phyloP scores from a whole-genome alignment of 2,113 vertebrate species.

The Coturnix japonica region DNA sequence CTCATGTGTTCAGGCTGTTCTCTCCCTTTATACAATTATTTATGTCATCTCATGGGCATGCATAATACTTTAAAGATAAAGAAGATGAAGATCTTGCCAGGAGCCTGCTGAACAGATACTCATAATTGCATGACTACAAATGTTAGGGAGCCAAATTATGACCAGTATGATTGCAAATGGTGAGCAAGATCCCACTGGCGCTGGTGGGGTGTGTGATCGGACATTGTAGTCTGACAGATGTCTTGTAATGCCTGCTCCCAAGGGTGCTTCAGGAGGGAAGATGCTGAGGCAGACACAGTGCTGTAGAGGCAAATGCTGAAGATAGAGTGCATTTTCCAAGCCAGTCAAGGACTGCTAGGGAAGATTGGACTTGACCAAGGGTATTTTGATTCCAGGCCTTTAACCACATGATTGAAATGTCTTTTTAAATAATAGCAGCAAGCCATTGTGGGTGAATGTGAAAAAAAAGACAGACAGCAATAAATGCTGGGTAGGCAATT shows the following conservation, averaged over 20 bases:
- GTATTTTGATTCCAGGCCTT: conserved; percentile 26
- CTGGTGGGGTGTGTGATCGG: not conserved
- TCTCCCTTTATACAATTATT: not conserved
- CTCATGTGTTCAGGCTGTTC: not conserved
- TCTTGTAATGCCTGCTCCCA: not conserved
- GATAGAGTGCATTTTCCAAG: not conserved
- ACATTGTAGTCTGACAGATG: not conserved
- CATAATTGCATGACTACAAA: not conserved
- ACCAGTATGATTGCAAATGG: not conserved
- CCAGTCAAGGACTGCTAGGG: not conserved
- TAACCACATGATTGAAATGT: conserved; percentile 10
- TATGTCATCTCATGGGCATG: not conserved
- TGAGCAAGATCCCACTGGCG: not conserved
- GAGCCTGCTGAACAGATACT: not conserved
- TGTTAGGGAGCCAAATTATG: not conserved
- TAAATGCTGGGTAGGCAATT: conserved; percentile 8
- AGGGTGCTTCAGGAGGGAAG: not conserved
- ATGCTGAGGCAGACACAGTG: not conserved
- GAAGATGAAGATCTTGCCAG: not conserved
- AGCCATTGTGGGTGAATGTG: conserved; percentile 3
- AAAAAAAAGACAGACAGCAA: conserved; percentile 24
- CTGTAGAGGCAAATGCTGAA: not conserved
- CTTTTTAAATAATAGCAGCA: conserved; percentile 32
- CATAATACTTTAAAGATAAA: not conserved
- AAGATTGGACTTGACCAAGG: not conserved